Base-by-base conservation (phyloP, 2,888 invertebrate species). In the Thecocarcelia acutangulata region DNA sequence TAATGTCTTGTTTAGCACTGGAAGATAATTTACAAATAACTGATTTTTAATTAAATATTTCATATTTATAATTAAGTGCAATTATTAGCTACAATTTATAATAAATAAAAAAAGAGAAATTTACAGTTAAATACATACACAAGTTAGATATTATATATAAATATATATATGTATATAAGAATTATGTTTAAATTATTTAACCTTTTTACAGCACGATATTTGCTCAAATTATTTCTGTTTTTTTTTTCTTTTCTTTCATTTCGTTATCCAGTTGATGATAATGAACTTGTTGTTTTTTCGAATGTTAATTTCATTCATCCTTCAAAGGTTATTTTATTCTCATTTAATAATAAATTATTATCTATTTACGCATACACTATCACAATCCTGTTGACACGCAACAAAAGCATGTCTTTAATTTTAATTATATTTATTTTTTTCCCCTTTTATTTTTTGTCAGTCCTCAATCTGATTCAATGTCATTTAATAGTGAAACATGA, bases 301-400 rank as follows among this genome's bases (percentile, higher is more conserved):
- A 24, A 63, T 73, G 19, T 48, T 74, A 63, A 58, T 58, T 33
- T 70, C 11, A 13, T 69, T 69, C 44, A 48, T 33, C 44, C 40
- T 61, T 81, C 40, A 42, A 52, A 66, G 21, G 58, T 54, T 52
- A 83, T 83, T 82, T 84, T 68, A 56, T 56, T 69, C 75, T 84
- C 75, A 24, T 76, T 81, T 85, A 85, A 80, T 84, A 84, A 75
- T 84, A 80, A 85, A 86, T 88, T 89, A 88, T 89, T 88, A 88
- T 88, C 88, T 86, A 76, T 84, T 85, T 83, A 83, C 82, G 86
- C 88, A 89, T 88, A 89, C 89, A 89, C 89, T 89, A 90, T 90
- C 90, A 90, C 90, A 89, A 85, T 87, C 86, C 85, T 83, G 80
- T 84, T 84, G 70, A 78, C 33, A 82, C 82, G 82, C 70, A 58